Percentiles rank a stretch among this genome's conserved stretches.
Evolutionary conservation across 2,888 invertebrate species (phyloP).

Genomic region (Antheraea yamamai): DNA sequence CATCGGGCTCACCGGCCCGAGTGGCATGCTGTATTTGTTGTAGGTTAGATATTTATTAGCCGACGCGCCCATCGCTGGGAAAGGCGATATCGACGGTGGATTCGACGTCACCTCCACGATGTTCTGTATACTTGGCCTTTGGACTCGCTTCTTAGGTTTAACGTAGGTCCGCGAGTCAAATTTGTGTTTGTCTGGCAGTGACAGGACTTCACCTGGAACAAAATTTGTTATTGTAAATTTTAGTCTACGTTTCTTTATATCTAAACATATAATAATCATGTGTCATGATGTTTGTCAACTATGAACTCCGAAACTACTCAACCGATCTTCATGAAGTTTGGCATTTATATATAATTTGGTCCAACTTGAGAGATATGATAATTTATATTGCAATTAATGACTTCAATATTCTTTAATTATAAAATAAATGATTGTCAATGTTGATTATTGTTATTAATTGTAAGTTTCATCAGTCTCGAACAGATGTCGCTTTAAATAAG

Average conservation of each 20-base stretch:
- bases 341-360: too few relatives aligned
- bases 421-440: too few relatives aligned
- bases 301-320: too few relatives aligned
- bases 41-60: slow-evolving; percentile 70
- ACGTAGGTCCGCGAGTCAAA: slow-evolving; percentile 88
- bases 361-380: too few relatives aligned
- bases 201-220: slow-evolving; percentile 60
- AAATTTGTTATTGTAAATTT: neutral
- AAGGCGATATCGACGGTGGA: slow-evolving; percentile 54
- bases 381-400: too few relatives aligned
- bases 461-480: too few relatives aligned
- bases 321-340: too few relatives aligned
- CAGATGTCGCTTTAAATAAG: too few relatives aligned
- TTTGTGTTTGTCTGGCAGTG: slow-evolving; percentile 72
- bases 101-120: slow-evolving; percentile 64
- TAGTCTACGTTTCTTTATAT: neutral
- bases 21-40: slow-evolving; percentile 69
- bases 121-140: slow-evolving; percentile 83
- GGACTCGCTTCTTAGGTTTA: slow-evolving; percentile 83
- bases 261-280: too few relatives aligned
- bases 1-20: slow-evolving; percentile 67
- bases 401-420: too few relatives aligned
- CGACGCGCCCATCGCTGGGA: slow-evolving; percentile 42
- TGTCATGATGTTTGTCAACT: too few relatives aligned
- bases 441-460: too few relatives aligned